Conservation (phyloP, 2,113 vertebrate species). For the Campylomormyrus numenius region DNA sequence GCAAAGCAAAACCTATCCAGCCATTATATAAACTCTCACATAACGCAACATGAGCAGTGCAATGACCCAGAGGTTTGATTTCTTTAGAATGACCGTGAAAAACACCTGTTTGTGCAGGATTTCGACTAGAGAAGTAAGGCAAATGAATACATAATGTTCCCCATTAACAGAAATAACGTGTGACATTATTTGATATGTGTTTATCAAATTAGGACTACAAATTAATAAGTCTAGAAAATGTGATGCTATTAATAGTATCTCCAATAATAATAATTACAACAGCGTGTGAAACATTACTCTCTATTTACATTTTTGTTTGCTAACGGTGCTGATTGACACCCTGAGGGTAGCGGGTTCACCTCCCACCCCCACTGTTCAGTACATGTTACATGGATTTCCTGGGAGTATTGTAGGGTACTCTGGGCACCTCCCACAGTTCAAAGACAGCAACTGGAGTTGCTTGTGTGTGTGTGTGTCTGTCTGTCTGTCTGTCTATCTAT, state of each 20-base stretch:
- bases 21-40: neutral
- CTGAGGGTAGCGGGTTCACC: neutral
- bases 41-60: neutral
- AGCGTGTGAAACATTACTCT: neutral
- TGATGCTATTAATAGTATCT: neutral
- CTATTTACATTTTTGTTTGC: neutral
- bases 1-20: neutral
- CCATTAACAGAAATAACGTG: neutral
- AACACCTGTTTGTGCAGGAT: neutral
- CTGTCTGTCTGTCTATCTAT: no score
- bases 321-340: neutral
- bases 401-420: neutral
- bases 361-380: neutral
- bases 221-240: neutral
- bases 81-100: neutral
- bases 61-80: neutral
- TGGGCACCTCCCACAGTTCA: neutral
- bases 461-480: neutral
- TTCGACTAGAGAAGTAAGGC: neutral
- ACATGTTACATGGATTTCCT: neutral
- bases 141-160: neutral
- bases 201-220: neutral
- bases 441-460: neutral
- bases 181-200: neutral
- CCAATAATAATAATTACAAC: neutral